Base-by-base conservation (phyloP, 2,113 vertebrate genomes). In the Periophthalmodon schlosseri region DNA sequence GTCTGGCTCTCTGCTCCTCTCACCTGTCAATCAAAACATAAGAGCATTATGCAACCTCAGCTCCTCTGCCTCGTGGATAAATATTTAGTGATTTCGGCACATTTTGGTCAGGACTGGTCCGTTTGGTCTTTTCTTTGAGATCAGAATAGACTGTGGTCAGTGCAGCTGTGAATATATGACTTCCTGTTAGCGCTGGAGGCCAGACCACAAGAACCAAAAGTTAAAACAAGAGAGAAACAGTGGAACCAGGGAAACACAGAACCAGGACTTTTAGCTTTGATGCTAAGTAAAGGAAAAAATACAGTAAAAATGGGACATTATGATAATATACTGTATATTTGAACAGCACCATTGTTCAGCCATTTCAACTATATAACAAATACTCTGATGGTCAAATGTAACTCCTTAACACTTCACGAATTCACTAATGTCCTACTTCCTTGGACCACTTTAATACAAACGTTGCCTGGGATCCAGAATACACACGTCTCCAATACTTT, bases 1-100 rank as follows among this genome's bases (percentile, higher is more conserved):
- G 82, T 76, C 66, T 67, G 64, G 5, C 11, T 4, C 33, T 16
- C 6, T 20, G 64, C 23, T 21, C 23, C 46, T 64, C 58, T 82
- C 54, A 57, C 50, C 47, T 68, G 68, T 74, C 74, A 67, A 20
- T 54, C 56, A 39, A 52, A 63, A 33, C 54, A 50, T 13, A 6
- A 15, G 5, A 0, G 5, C 33, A 0, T 2, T 20, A 23, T 52
- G 47, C n/a, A 28, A 69, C n/a, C 12, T 61, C 2, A 16, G 34
- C 20, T 16, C 12, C 47, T 73, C 66, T 65, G 28, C 60, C 60
- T 28, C 14, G 66, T 6, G 65, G 24, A 49, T 57, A 9, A 70
- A 70, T 4, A 61, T 11, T 34, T 47, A 5, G 11, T 1, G 66
- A 4, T 18, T 57, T 21, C 15, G 50, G 14, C 12, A 33, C 28